These are phyloP conservation scores for Pyralis farinalis DNA, from an alignment of 2,888 invertebrate genomes.

Conservation along the genomic window DNA sequence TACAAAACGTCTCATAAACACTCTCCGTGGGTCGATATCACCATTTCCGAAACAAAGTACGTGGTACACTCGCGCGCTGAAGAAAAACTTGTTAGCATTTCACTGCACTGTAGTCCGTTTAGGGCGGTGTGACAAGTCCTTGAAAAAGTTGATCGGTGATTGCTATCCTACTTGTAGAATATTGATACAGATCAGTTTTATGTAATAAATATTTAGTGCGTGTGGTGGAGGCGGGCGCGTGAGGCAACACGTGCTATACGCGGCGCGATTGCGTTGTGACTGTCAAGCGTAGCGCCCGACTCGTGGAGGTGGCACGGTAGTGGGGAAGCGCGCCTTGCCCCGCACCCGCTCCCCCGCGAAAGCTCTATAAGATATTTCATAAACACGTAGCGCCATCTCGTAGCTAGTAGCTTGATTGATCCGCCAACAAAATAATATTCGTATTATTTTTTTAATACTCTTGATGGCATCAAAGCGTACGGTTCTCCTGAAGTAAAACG, in stretches of 20 bases:
- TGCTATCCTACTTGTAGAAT: constrained; percentile 49
- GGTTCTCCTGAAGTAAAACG: too few species aligned
- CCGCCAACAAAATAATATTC: too few species aligned
- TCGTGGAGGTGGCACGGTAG: constrained; percentile 68
- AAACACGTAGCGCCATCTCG: constrained; percentile 53
- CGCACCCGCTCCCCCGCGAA: constrained; percentile 45
- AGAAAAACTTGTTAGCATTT: constrained; percentile 75
- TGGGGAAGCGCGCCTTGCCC: constrained; percentile 66
- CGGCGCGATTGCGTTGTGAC: constrained; percentile 69
- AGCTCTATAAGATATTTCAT: constrained; percentile 38
- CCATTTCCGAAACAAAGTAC: constrained; percentile 80
- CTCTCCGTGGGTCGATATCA: constrained; percentile 79
- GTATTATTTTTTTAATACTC: too few species aligned
- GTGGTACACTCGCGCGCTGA: constrained; percentile 60
- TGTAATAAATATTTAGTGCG: constrained; percentile 73
- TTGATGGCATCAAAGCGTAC: too few species aligned
- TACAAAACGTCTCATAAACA: constrained; percentile 77
- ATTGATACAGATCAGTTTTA: constrained; percentile 50
- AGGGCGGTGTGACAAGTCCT: constrained; percentile 34
- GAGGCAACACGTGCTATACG: constrained; percentile 52
- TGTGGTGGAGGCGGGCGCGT: constrained; percentile 53
- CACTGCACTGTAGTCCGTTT: constrained; percentile 67
- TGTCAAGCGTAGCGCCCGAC: constrained; percentile 62
- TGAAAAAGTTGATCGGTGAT: constrained; percentile 25
- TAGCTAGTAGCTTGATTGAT: constrained; percentile 36